phyloP scores from a whole-genome alignment of 2,113 vertebrate genomes.

The Merops nubicus region DNA sequence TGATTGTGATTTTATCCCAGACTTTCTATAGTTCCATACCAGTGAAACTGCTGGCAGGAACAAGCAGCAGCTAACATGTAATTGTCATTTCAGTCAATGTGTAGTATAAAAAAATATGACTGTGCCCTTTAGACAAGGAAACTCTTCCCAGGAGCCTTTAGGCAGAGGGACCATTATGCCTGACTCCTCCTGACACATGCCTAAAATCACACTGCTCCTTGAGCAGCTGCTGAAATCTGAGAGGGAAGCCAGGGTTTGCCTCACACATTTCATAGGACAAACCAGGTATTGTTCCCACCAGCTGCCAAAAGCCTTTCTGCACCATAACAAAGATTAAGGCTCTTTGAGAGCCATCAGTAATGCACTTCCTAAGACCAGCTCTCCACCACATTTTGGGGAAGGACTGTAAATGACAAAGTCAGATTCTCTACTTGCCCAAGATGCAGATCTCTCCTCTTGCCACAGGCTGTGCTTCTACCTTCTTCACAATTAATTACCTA shows the following conservation, averaged over 20 bases:
- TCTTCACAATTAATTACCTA: not conserved
- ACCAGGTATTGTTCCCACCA: not conserved
- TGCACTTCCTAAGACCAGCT: not conserved
- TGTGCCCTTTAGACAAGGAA: not conserved
- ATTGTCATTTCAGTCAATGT: not conserved
- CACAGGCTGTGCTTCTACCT: not conserved
- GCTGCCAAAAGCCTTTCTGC: not conserved
- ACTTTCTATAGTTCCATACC: not conserved
- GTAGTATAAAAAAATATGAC: not conserved
- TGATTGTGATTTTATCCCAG: not conserved
- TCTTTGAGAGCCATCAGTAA: not conserved
- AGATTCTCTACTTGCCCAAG: not conserved
- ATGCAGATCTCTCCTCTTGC: not conserved
- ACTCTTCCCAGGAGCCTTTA: not conserved
- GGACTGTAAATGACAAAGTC: not conserved
- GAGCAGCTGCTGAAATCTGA: not conserved
- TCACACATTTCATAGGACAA: rapidly evolving
- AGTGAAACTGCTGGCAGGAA: not conserved
- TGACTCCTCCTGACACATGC: not conserved
- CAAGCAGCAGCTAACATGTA: not conserved
- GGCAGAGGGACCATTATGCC: not conserved
- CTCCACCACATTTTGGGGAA: not conserved
- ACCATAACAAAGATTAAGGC: not conserved
- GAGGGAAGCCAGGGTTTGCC: not conserved
- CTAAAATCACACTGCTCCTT: not conserved